Evolutionary conservation across 2,113 vertebrate species (phyloP), one percentile per base, ranked within the genome.

Genomic region (Atractosteus spatula): DNA sequence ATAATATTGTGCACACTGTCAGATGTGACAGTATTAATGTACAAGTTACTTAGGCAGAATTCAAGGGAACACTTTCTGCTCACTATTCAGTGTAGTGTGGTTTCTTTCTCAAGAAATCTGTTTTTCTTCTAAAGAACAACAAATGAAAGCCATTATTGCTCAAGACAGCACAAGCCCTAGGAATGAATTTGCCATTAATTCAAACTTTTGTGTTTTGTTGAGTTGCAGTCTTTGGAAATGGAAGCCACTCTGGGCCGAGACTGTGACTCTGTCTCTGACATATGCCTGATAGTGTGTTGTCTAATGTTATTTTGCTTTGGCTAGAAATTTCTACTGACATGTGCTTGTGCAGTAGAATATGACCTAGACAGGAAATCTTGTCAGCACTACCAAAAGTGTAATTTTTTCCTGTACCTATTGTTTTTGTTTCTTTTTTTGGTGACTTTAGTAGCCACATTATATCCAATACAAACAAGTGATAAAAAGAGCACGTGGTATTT

Each of bases 1-100:
- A 29, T 29, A 72, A 74, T 55, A 66, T 62, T 55, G 76, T 61
- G 66, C 44, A 74, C 41, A 11, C n/a, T 11, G 43, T 55, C 66
- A 70, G 61, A 72, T n/a, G n/a, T 4, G 59, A 8, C 2, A 41
- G 3, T 16, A 41, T 16, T 1, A 7, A 13, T n/a, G 61, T 5
- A 4, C 8, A 64, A 42, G 14, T 42, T 42, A 64, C 3, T 29
- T 1, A 29, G 17, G 17, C 17, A 29, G 17, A 29, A 29, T 29
- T 29, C 17, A 29, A 29, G 17, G 17, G 17, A 29, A 29, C 17
- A 29, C 17, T 29, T 29, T 29, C 17, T 29, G 17, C 17, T 29
- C 17, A 29, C 17, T 29, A 29, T 29, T 29, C 17, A 29, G 17
- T 29, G 17, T 29, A 29, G 17, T 29, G 17, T 29, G 17, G 17